These are phyloP conservation scores for Zapornia atra DNA, from an alignment of 2,113 vertebrate genomes.

Conservation along the genomic window DNA sequence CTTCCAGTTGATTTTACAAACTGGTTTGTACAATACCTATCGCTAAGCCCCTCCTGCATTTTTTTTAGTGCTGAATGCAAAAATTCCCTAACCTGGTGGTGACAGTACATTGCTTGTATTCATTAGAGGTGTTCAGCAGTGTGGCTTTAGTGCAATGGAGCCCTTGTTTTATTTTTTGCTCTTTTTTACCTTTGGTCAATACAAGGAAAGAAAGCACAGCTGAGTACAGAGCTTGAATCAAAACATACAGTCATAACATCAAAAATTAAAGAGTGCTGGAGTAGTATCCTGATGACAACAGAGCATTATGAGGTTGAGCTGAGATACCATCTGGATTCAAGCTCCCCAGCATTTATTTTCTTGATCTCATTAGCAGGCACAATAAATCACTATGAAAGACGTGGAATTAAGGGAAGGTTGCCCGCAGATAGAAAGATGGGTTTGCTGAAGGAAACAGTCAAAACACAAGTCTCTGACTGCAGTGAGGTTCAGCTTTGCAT, in stretches of 20 bases:
- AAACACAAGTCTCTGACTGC: background rate
- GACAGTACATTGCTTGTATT: background rate
- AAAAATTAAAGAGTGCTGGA: background rate
- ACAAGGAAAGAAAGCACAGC: background rate
- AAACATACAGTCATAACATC: background rate
- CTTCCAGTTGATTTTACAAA: background rate
- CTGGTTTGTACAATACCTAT: background rate
- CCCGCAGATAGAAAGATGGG: background rate
- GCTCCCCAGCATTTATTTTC: background rate
- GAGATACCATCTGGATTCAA: background rate
- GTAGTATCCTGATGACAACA: background rate
- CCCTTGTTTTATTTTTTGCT: background rate
- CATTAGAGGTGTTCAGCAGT: background rate
- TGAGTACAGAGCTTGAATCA: background rate
- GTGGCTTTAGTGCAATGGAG: background rate
- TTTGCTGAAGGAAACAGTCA: background rate
- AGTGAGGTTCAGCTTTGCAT: background rate
- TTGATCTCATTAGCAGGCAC: background rate
- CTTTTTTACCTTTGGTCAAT: background rate
- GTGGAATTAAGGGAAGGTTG: background rate
- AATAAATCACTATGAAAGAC: background rate
- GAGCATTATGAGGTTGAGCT: background rate
- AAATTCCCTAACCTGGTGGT: background rate
- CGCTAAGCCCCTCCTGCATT: background rate
- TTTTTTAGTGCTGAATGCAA: background rate